Evolutionary conservation across 2,888 invertebrate genomes (phyloP).

Genomic region (Phragmatobia fuliginosa): DNA sequence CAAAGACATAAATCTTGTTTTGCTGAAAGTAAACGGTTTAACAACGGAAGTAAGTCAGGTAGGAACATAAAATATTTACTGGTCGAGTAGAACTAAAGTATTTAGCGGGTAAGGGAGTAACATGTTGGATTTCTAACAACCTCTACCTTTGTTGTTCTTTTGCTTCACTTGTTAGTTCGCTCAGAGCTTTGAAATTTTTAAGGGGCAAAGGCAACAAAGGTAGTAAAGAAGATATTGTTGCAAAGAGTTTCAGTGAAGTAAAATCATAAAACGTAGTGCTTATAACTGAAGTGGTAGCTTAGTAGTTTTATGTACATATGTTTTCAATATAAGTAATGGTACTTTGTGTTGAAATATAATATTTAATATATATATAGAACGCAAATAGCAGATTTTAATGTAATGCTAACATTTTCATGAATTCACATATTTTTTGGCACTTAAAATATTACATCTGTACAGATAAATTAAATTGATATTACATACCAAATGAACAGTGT

Average conservation of each 20-base stretch:
- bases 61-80: conserved; percentile 72
- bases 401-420: not conserved
- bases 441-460: too few species aligned
- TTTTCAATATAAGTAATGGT: not conserved
- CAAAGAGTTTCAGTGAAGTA: conserved; percentile 16
- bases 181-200: conserved; percentile 58
- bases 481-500: too few species aligned
- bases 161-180: conserved; percentile 48
- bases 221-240: conserved; percentile 33
- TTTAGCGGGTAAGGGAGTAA: conserved; percentile 60
- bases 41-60: conserved; percentile 58
- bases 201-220: conserved; percentile 25
- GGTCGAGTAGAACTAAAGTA: conserved; percentile 65
- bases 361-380: not conserved
- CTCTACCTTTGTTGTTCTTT: conserved; percentile 57
- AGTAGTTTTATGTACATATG: not conserved
- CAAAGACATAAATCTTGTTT: conserved; percentile 57
- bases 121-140: conserved; percentile 59
- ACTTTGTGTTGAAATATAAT: not conserved
- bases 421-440: too few species aligned
- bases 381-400: not conserved
- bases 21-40: conserved; percentile 54
- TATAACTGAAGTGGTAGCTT: conserved; percentile 13
- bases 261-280: conserved; percentile 12
- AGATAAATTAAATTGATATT: too few species aligned